Conservation (phyloP, 2,113 vertebrate genomes). For the Tenrec ecaudatus region DNA sequence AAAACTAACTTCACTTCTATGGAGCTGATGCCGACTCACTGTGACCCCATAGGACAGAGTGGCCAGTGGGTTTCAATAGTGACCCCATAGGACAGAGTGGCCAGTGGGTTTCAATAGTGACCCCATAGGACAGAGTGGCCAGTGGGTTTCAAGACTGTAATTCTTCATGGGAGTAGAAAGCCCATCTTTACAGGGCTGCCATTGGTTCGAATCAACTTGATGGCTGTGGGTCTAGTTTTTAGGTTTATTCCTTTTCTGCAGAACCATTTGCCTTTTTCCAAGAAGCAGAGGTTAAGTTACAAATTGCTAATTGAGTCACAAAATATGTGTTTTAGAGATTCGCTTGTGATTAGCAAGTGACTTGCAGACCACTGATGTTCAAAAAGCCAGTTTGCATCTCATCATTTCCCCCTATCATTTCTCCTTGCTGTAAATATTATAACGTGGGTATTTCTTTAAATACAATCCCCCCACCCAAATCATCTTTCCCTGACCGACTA, state of each 20-base stretch:
- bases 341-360: neutral
- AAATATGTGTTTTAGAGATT: constrained; percentile 4
- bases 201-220: neutral
- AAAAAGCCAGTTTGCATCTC: neutral
- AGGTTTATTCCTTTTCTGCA: neutral
- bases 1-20: no score
- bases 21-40: no score
- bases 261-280: neutral
- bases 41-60: no score
- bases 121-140: no score
- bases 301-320: neutral
- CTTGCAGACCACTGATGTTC: neutral
- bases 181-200: neutral
- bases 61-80: no score
- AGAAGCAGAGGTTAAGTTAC: constrained; percentile 12
- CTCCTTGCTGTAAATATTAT: constrained; percentile 6
- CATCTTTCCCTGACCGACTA: neutral
- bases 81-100: no score
- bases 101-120: no score
- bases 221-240: neutral
- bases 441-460: constrained; percentile 13
- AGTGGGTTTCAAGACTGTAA: neutral
- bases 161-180: neutral
- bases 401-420: neutral
- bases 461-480: neutral